Percentiles rank a stretch among this genome's conserved stretches.
These are phyloP conservation scores for Deladenus siricidicola DNA, from an alignment of 2,888 invertebrate genomes.

Conservation along the genomic window DNA sequence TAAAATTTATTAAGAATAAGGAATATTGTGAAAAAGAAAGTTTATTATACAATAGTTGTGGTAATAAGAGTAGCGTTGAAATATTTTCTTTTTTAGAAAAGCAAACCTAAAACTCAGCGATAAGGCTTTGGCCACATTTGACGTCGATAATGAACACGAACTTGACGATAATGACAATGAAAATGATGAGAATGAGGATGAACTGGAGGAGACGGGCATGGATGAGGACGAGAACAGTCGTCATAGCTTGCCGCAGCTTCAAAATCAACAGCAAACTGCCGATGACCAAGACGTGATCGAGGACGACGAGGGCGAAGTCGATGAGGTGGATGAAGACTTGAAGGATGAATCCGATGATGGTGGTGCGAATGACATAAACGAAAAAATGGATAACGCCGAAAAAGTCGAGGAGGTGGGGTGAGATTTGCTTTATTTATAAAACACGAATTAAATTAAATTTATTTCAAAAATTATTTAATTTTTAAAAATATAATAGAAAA, in stretches of 20 bases:
- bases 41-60: too few relatives aligned
- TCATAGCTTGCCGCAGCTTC: neutral
- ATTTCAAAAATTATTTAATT: too few relatives aligned
- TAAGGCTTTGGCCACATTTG: conserved; percentile 13
- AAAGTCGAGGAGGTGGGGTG: too few relatives aligned
- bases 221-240: conserved; percentile 9
- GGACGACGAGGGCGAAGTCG: conserved; percentile 10
- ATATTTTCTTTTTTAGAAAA: neutral
- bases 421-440: too few relatives aligned
- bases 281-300: too few relatives aligned
- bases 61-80: too few relatives aligned
- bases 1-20: neutral
- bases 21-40: neutral
- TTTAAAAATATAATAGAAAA: too few relatives aligned
- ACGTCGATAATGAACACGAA: conserved; percentile 14
- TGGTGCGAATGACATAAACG: conserved; percentile 1
- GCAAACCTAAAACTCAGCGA: conserved; percentile 24
- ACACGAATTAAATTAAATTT: too few relatives aligned
- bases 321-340: conserved; percentile 4
- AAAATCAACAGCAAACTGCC: too few relatives aligned
- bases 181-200: conserved; percentile 13
- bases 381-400: neutral
- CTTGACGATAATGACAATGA: conserved; percentile 15
- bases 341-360: conserved; percentile 2
- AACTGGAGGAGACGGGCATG: conserved; percentile 9